Conservation (phyloP, 2,888 invertebrate genomes). For the Lycophotia porphyrea region DNA sequence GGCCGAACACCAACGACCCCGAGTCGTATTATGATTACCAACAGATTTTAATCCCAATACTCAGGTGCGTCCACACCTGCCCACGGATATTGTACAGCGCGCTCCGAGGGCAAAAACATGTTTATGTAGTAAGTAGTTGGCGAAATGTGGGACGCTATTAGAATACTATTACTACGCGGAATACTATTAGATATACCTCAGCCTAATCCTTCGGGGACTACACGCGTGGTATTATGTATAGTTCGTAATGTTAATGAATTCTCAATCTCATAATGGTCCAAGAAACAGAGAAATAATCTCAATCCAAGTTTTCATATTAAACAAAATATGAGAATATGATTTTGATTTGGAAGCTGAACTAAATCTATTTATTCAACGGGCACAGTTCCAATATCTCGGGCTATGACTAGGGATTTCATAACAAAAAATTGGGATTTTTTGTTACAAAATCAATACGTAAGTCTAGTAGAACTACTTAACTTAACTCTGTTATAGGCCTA, state of each 20-base stretch:
- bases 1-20: neutral
- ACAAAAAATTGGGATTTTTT: neutral
- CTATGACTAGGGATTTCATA: slow-evolving; percentile 25
- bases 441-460: slow-evolving; percentile 20
- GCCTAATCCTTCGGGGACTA: no score
- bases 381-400: slow-evolving; percentile 41
- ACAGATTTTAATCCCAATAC: neutral
- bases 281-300: neutral
- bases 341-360: slow-evolving; percentile 1
- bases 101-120: neutral
- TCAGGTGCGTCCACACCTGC: neutral
- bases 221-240: neutral
- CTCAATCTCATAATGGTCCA: neutral
- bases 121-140: neutral
- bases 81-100: neutral
- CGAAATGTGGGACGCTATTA: no score
- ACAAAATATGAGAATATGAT: neutral
- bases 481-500: neutral
- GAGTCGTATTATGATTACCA: neutral
- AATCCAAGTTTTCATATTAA: neutral
- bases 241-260: neutral
- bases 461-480: neutral
- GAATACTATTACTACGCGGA: no score
- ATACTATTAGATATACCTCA: no score
- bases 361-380: slow-evolving; percentile 37